These are phyloP conservation scores for Macrosiphum euphorbiae DNA, from an alignment of 2,888 invertebrate species.

Conservation along the genomic window DNA sequence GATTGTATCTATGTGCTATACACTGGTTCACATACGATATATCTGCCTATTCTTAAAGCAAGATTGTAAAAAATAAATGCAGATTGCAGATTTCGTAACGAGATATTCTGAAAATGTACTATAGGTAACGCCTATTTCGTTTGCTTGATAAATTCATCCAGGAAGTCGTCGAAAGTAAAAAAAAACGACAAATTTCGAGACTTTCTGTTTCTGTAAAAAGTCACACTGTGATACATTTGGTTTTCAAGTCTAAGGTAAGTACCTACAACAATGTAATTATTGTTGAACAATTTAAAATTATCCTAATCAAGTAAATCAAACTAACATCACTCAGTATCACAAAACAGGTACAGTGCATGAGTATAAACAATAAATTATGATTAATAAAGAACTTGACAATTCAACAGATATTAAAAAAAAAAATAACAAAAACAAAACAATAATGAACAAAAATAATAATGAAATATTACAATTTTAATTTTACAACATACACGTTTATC, in stretches of 20 bases:
- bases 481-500: conserved; percentile 8
- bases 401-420: not conserved
- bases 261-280: not conserved
- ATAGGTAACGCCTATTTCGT: not conserved
- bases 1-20: conserved; percentile 8
- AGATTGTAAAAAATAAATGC: conserved; percentile 35
- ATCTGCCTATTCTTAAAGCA: not conserved
- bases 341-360: too few species aligned
- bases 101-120: not conserved
- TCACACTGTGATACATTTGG: not conserved
- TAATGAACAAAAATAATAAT: not conserved
- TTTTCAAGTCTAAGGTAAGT: not conserved
- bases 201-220: not conserved
- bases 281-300: not conserved
- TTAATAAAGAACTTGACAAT: not conserved
- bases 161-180: not conserved
- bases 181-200: not conserved
- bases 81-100: conserved; percentile 42
- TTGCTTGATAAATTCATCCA: not conserved
- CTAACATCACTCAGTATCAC: not conserved
- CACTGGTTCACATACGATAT: not conserved
- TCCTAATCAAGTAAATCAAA: not conserved
- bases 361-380: not conserved
- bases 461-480: not conserved
- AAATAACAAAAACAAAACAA: not conserved